A percentile compares a stretch with the other conserved stretches of the same genome.
Conservation (phyloP, 2,888 invertebrate genomes). For the Gryllus longicercus region DNA sequence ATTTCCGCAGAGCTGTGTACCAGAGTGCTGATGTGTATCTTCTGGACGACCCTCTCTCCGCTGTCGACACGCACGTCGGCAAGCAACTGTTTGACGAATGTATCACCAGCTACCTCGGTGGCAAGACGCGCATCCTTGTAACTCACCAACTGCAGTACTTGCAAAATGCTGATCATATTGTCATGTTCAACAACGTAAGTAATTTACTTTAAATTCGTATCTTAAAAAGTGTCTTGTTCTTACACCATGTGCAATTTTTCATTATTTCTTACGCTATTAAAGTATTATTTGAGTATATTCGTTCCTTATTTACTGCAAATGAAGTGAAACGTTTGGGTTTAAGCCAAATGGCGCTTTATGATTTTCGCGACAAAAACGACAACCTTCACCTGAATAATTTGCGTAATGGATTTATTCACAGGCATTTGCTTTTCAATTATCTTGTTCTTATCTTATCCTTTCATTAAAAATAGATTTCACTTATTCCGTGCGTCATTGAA, state of each 20-base stretch:
- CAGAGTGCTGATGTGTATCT: constrained; percentile 52
- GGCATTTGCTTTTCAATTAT: not conserved
- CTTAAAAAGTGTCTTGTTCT: no score
- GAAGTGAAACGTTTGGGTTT: no score
- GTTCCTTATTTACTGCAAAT: no score
- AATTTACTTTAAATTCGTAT: not conserved
- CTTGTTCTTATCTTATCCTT: no score
- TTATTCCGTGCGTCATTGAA: not conserved
- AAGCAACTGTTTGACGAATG: constrained; percentile 52
- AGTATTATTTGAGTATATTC: no score
- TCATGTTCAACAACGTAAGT: constrained; percentile 47
- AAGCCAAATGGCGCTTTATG: no score
- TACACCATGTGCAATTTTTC: no score
- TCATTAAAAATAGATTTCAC: no score
- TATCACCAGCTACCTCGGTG: constrained; percentile 45
- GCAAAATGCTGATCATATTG: constrained; percentile 43
- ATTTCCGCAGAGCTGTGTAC: constrained; percentile 46
- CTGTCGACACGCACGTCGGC: constrained; percentile 53
- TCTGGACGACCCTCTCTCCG: constrained; percentile 54
- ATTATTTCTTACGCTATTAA: no score
- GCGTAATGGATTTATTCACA: not conserved
- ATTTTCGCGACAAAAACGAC: no score
- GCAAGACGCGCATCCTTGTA: constrained; percentile 50
- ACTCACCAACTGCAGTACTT: constrained; percentile 56
- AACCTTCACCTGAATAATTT: not conserved